Base-by-base conservation (phyloP, 2,113 vertebrate species). In the Datnioides undecimradiatus region DNA sequence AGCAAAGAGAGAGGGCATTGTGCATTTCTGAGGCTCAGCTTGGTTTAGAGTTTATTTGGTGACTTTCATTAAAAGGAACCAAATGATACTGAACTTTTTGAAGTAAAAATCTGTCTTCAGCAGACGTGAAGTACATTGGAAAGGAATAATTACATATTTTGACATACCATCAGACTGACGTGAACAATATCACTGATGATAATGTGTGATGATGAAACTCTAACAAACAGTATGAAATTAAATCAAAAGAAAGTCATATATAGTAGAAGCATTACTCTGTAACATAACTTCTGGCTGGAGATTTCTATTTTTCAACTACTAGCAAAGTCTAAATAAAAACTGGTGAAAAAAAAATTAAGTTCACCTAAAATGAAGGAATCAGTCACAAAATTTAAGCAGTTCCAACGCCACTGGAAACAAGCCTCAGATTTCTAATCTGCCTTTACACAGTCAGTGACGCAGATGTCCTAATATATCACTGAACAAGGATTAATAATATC, bases 401-500 rank as follows among this genome's bases (percentile, higher is more conserved):
- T n/a, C 5, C 3, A 59, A 13, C 58, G 51, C n/a, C 13, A 41
- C 7, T 14, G 38, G 25, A 59, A 79, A 60, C 40, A 67, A 81
- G 34, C 13, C 51, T 38, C n/a, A 4, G 8, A 16, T 33, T 23
- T 1, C 21, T 51, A 51, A 38, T 63, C 49, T 21, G 0, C 31
- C n/a, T 21, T 25, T 29, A 31, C 31, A 3, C n/a, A 58, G 23
- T 55, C 72, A 75, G 55, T 81, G 73, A 86, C 34, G 62, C 80
- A 87, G 67, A 68, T 46, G 46, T 45, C 62, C 52, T 14, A 29
- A 46, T 73, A 71, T 76, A 54, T 85, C 70, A 73, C 54, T 31
- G 40, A 62, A 52, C 11, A 9, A 17, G 48, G 41, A 69, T 66
- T 79, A 46, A 76, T 79, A 84, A 79, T 40, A 64, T 25, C 62